Percentiles rank a stretch among this genome's conserved stretches.
phyloP scores from a whole-genome alignment of 2,888 invertebrate species.

The Brachypterus glaber region DNA sequence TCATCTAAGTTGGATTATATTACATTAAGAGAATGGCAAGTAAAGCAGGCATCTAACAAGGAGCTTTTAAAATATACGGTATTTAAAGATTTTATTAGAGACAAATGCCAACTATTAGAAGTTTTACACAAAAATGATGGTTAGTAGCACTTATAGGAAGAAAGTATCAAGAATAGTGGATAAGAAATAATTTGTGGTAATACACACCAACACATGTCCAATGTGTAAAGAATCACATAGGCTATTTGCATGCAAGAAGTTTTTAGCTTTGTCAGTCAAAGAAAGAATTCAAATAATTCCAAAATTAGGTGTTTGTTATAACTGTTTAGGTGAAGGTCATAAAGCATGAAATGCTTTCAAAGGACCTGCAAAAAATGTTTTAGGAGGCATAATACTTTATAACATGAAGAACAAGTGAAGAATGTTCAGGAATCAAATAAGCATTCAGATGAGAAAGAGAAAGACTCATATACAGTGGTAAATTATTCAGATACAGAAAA shows the following conservation, averaged over 20 bases:
- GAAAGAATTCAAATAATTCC: too few species aligned
- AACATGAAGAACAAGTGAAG: not conserved
- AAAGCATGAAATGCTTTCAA: not conserved
- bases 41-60: not conserved
- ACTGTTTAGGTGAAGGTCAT: not conserved
- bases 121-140: too few species aligned
- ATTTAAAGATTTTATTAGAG: conserved; percentile 3
- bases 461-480: too few species aligned
- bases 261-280: not conserved
- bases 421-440: not conserved
- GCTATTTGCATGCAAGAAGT: not conserved
- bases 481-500: too few species aligned
- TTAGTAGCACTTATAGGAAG: too few species aligned
- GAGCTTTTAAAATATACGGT: not conserved
- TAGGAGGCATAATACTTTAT: conserved; percentile 4
- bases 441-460: not conserved
- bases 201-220: too few species aligned
- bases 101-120: conserved; percentile 5
- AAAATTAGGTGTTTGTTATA: not conserved
- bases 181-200: too few species aligned
- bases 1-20: conserved; percentile 3
- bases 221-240: not conserved
- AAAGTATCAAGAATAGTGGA: too few species aligned
- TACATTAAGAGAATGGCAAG: conserved; percentile 4
- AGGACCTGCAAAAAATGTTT: not conserved